Evolutionary conservation across 2,888 invertebrate genomes (phyloP), one percentile per base, ranked within the genome.

Genomic region (Geophilus truncorum): DNA sequence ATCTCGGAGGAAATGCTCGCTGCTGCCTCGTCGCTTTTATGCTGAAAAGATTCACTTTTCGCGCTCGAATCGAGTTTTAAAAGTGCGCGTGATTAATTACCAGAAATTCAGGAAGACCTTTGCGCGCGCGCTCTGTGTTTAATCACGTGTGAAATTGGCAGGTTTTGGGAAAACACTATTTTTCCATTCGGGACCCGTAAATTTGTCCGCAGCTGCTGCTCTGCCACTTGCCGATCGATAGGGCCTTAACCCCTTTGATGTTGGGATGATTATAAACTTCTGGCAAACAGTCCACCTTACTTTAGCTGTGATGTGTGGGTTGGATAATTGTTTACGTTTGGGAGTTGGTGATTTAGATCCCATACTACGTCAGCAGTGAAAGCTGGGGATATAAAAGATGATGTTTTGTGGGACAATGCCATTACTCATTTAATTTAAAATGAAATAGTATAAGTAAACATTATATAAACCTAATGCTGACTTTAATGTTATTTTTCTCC

Each of bases 131-230:
- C 18, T 18, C 51, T 12, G 21, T 79, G 51, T 79, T 51, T 79
- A 79, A 79, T 79, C 79, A 79, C 51, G 79, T 51, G 79, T 79
- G 79, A 79, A 79, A 79, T 79, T 79, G 79, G 51, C 79, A 79
- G 79, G 51, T 79, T 79, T 79, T 7, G n/a, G n/a, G n/a, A 51
- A 51, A 51, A 51, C 51, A 51, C 51, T 18, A 51, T 18, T 51
- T 51, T 51, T 51, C 15, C 40, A 51, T 21, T 51, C n/a, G 51
- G 7, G 18, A 5, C 18, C n/a, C 18, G 51, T 51, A 51, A 51
- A 51, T 51, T 51, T 51, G 51, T 18, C 51, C 51, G 51, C 51
- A 51, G n/a, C 51, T 51, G 51, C 18, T 51, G 18, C 51, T 40
- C 10, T 40, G 51, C 7, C 51, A 18, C 18, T 21, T 51, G 1